Evolutionary conservation across 2,797 vertebrate genomes (phyloP), one percentile per base, ranked within the genome.

Genomic region (Chelmon rostratus): DNA sequence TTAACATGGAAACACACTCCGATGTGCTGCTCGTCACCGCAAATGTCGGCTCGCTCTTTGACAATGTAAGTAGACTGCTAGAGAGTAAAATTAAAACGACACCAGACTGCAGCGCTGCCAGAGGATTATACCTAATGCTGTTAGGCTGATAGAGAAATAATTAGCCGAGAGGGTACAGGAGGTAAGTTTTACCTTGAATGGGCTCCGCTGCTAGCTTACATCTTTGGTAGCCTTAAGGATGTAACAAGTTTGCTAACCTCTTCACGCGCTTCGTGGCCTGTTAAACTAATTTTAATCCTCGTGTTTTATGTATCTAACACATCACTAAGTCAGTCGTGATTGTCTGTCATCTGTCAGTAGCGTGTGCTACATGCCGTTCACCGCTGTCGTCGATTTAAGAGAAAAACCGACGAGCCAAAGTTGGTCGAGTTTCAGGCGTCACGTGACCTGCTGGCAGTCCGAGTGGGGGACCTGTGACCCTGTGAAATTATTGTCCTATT

Each of bases 1-100:
- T 63, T 11, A 92, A 87, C 88, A 97, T 97, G 96, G 96, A 94
- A 77, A 89, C 77, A 9, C 44, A 79, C 90, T 90, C 92, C 9
- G 93, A 93, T 47, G 92, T 96, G 69, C 92, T 97, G 78, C 93
- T 97, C 2, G 93, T 97, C 78, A 96, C 96, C 15, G 96, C 96
- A 0, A 97, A 97, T 25, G 95, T 97, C 56, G 96, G 96, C 13
- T 96, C 96, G 0, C 91, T 97, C 59, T 96, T 96, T 82, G 95
- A 96, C 76, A 94, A 96, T 28, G 96, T 97, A 81, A 96, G 96
- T 96, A 79, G 9, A 47, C 58, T 0, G 16, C 6, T 25, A 11
- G n/a, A 25, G 62, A 69, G 47, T 38, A 2, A 46, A 15, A 11
- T 69, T 42, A 40, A 57, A 62, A 28, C 35, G 16, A 23, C 37